Base-by-base conservation (phyloP, 2,113 vertebrate genomes). In the Vulpes lagopus region DNA sequence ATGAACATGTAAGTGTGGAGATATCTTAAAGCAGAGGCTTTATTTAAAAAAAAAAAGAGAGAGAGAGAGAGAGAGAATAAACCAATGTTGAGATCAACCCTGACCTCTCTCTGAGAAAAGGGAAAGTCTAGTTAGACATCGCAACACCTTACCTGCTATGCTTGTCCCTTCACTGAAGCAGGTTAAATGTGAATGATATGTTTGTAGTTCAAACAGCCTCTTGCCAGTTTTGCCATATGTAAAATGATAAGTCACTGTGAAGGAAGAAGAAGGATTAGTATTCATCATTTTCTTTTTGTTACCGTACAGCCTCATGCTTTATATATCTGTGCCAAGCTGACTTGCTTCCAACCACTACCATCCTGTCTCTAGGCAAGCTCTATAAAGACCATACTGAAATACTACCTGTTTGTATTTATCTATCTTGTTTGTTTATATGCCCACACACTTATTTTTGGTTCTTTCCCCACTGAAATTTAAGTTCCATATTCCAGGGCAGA, bases 151-250 rank as follows among this genome's bases (percentile, higher is more conserved):
- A 97, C 95, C 92, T 91, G 80, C 74, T 62, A 62, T 38, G 32
- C n/a, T 74, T 23, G 92, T 93, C 15, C 89, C 96, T 94, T 98
- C 94, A 69, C 94, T 97, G 96, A 91, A 81, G 89, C 96, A 96
- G 30, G 38, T 93, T 71, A 96, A 69, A 69, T 59, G 62, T 65
- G 96, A 88, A 69, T 97, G 69, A 15, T 74, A 67, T 1, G 19
- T 69, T 1, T 91, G 92, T 23, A 96, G 82, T n/a, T 90, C 80
- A 69, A 86, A 93, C 62, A 98, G 64, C 25, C 35, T 93, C 74
- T 53, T 62, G 43, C 11, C 43, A 80, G 0, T 71, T 55, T 93
- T 80, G 14, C 67, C 74, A 71, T 80, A 8, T 30, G 59, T 69
- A 59, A 96, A 64, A 53, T 92, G 59, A 8, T 90, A 93, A 83